phyloP scores from a whole-genome alignment of 2,113 vertebrate genomes.

The Phycodurus eques region DNA sequence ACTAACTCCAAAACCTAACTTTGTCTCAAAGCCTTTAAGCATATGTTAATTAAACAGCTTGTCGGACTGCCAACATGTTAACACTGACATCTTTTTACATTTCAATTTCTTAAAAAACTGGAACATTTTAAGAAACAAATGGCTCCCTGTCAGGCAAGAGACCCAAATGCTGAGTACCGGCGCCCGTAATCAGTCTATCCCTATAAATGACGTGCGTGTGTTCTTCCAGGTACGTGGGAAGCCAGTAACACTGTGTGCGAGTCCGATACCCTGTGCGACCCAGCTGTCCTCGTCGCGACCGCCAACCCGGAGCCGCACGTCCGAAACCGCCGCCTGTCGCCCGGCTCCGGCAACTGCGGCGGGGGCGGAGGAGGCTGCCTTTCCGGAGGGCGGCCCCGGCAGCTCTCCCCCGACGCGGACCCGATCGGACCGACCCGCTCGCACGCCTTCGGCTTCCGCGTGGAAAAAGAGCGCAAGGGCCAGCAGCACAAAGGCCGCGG shows the following conservation, averaged over 20 bases:
- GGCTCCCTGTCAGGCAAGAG: too few relatives aligned
- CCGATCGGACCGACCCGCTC: slow-evolving; percentile 38
- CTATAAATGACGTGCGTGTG: neutral
- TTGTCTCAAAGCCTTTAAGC: too few relatives aligned
- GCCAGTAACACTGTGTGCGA: slow-evolving; percentile 72
- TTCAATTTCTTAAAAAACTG: too few relatives aligned
- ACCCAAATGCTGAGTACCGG: too few relatives aligned
- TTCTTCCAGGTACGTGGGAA: slow-evolving; percentile 76
- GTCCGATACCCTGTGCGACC: slow-evolving; percentile 72
- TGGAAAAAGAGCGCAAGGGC: slow-evolving; percentile 66
- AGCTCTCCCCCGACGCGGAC: slow-evolving; percentile 46
- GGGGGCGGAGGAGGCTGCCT: slow-evolving; percentile 71
- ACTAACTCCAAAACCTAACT: too few relatives aligned
- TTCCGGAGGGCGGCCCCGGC: slow-evolving; percentile 49
- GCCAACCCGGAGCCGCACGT: slow-evolving; percentile 77
- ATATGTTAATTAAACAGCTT: too few relatives aligned
- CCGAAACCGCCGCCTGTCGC: slow-evolving; percentile 79
- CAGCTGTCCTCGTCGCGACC: slow-evolving; percentile 68
- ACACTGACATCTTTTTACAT: too few relatives aligned
- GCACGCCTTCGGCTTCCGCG: slow-evolving; percentile 40
- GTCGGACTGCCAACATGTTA: too few relatives aligned
- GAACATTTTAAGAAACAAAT: too few relatives aligned
- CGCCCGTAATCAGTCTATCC: too few relatives aligned
- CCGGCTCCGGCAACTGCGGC: slow-evolving; percentile 71
- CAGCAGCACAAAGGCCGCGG: slow-evolving; percentile 62